Evolutionary conservation across 2,113 vertebrate genomes (phyloP).

Genomic region (Rhodinocichla rosea): DNA sequence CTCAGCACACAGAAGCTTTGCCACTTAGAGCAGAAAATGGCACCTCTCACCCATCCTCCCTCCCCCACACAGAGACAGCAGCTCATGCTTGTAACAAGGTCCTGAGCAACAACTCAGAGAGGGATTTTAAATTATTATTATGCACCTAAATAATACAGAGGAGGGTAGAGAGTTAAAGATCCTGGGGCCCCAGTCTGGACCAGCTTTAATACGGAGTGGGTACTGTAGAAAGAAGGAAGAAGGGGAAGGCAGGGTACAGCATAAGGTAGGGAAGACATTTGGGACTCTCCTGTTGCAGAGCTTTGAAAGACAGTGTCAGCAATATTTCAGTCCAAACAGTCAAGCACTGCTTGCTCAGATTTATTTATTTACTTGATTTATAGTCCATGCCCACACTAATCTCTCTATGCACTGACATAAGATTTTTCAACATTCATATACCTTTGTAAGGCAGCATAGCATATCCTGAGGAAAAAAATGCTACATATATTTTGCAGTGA

Average conservation of each 20-base stretch:
- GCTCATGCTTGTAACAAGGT: fast-evolving
- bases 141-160: neutral
- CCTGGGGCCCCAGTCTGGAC: neutral
- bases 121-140: neutral
- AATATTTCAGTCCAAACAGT: constrained; percentile 35
- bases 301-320: neutral
- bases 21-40: neutral
- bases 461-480: neutral
- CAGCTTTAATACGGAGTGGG: neutral
- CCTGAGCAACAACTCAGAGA: neutral
- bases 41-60: neutral
- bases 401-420: neutral
- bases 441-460: neutral
- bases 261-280: neutral
- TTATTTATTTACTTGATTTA: constrained; percentile 53
- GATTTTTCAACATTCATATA: constrained; percentile 6
- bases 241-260: neutral
- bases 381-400: neutral
- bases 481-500: neutral
- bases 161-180: neutral
- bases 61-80: neutral
- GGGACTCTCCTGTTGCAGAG: neutral
- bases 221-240: neutral
- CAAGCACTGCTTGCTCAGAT: constrained; percentile 26
- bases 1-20: neutral